Evolutionary conservation across 2,888 invertebrate species (phyloP).

Genomic region (Drosophila lacicola): DNA sequence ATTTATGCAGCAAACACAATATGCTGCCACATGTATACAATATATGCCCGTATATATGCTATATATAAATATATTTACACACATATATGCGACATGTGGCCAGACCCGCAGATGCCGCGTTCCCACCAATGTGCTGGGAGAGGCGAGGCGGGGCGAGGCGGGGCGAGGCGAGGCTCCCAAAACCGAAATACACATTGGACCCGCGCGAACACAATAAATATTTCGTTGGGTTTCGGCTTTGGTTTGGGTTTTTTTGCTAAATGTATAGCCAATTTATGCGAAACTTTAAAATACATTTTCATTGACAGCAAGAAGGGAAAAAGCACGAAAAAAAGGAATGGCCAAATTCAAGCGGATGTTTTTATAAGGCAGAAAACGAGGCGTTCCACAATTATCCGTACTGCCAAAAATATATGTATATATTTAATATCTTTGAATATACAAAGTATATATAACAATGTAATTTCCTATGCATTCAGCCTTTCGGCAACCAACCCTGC

Average conservation of each 20-base stretch:
- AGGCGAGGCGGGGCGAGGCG: not conserved
- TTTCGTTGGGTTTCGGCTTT: slow-evolving; percentile 33
- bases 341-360: slow-evolving; percentile 59
- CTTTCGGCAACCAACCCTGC: too few species aligned
- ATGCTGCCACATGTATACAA: slow-evolving; percentile 40
- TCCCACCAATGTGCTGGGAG: slow-evolving; percentile 47
- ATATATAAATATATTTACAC: not conserved
- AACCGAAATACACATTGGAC: slow-evolving; percentile 49
- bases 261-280: slow-evolving; percentile 39
- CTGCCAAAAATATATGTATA: slow-evolving; percentile 3
- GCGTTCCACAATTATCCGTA: slow-evolving; percentile 57
- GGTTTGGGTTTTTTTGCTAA: slow-evolving; percentile 13
- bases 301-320: slow-evolving; percentile 34
- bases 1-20: slow-evolving; percentile 58
- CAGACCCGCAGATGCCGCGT: slow-evolving; percentile 49
- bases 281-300: slow-evolving; percentile 70
- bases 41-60: slow-evolving; percentile 20
- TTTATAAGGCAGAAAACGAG: slow-evolving; percentile 71
- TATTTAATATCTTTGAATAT: not conserved
- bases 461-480: not conserved
- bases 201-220: slow-evolving; percentile 45
- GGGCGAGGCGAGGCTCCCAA: slow-evolving; percentile 12
- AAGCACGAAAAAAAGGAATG: slow-evolving; percentile 33
- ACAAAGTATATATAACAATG: not conserved
- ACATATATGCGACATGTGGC: slow-evolving; percentile 13